phyloP scores from a whole-genome alignment of 2,113 vertebrate species.

The Spilogale gracilis region DNA sequence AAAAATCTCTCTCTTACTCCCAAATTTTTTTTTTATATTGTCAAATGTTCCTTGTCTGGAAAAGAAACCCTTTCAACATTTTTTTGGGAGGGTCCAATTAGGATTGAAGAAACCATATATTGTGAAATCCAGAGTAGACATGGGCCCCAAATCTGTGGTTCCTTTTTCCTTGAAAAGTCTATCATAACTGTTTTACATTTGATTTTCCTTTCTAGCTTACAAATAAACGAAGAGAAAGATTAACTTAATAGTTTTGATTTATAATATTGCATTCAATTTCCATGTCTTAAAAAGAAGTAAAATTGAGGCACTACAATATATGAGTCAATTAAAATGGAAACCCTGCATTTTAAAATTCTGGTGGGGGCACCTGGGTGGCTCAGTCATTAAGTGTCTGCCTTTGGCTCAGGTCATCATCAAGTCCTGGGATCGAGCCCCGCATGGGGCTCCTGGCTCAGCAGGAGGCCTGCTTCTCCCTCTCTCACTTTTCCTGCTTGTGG shows the following conservation, averaged over 20 bases:
- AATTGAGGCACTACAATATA: not conserved
- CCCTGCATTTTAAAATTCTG: not conserved
- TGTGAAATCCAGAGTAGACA: not conserved
- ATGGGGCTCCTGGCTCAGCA: too few relatives aligned
- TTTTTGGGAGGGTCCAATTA: not conserved
- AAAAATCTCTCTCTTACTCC: not conserved
- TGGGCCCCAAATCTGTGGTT: not conserved
- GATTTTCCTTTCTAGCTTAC: conserved; percentile 53
- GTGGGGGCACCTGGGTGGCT: too few relatives aligned
- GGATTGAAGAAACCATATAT: not conserved
- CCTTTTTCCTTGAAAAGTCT: conserved; percentile 32
- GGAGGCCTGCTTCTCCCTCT: too few relatives aligned
- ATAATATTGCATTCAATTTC: conserved; percentile 36
- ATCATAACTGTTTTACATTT: not conserved
- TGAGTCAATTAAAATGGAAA: conserved; percentile 45
- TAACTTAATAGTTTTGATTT: conserved; percentile 46
- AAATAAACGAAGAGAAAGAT: conserved; percentile 63
- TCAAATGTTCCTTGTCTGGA: conserved; percentile 30
- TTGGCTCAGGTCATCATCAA: too few relatives aligned
- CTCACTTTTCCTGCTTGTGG: too few relatives aligned
- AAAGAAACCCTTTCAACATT: not conserved
- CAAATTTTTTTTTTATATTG: conserved; percentile 27
- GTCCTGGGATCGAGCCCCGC: too few relatives aligned
- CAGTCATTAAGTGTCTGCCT: too few relatives aligned
- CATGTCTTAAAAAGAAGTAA: conserved; percentile 52